Conservation (phyloP, 2,888 invertebrate genomes). For the Autographa gamma region DNA sequence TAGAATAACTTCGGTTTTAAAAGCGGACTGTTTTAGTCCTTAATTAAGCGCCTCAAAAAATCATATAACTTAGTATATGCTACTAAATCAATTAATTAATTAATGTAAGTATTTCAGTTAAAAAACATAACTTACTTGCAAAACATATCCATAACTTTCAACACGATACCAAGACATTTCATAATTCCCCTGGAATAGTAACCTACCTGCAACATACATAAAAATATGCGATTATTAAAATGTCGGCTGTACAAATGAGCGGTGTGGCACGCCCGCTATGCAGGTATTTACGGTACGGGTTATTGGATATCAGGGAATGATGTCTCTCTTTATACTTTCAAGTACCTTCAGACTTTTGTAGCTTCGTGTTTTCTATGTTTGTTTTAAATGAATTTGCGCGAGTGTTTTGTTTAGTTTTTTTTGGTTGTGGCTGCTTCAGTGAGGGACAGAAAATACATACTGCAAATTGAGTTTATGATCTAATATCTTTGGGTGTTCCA, state of each 20-base stretch:
- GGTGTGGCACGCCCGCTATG: constrained; percentile 72
- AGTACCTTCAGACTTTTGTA: constrained; percentile 45
- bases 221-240: constrained; percentile 87
- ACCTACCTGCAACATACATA: constrained; percentile 64
- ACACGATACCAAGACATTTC: constrained; percentile 1
- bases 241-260: constrained; percentile 84
- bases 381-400: background rate
- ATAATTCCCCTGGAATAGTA: background rate
- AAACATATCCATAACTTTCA: background rate
- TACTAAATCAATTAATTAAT: too few relatives aligned
- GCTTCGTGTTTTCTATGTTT: constrained; percentile 31
- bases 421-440: too few relatives aligned
- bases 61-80: too few relatives aligned
- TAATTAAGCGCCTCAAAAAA: too few relatives aligned
- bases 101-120: too few relatives aligned
- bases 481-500: too few relatives aligned
- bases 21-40: too few relatives aligned
- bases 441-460: too few relatives aligned
- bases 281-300: constrained; percentile 82
- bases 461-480: too few relatives aligned
- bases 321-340: constrained; percentile 52
- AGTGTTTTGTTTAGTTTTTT: too few relatives aligned
- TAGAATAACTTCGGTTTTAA: too few relatives aligned
- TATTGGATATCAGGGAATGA: constrained; percentile 68
- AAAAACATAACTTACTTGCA: too few relatives aligned